Conservation (phyloP, 2,888 invertebrate genomes). For the Dicroscelio sp. region DNA sequence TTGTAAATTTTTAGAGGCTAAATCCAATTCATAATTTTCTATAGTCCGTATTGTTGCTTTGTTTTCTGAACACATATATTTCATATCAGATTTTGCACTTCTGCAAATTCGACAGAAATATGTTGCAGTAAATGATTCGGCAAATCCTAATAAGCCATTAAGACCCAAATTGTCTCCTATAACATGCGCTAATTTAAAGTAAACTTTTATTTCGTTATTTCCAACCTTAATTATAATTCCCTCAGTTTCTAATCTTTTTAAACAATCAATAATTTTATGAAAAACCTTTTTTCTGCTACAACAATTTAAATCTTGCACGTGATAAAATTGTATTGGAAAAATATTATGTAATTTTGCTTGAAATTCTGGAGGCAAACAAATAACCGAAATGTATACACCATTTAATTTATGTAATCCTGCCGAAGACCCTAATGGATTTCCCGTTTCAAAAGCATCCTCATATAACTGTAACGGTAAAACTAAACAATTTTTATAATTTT, state of each 20-base stretch:
- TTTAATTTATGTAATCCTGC: conserved; percentile 66
- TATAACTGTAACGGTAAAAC: conserved; percentile 43
- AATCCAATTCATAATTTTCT: conserved; percentile 10
- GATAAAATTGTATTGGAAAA: conserved; percentile 69
- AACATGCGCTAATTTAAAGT: conserved; percentile 69
- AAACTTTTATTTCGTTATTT: conserved; percentile 35
- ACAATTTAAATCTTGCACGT: conserved; percentile 58
- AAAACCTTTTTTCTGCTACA: conserved; percentile 40
- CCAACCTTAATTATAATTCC: conserved; percentile 60
- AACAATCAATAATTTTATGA: conserved; percentile 47
- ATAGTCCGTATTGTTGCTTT: background rate
- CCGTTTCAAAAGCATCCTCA: conserved; percentile 74
- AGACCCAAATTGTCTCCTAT: conserved; percentile 74
- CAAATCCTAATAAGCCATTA: conserved; percentile 68
- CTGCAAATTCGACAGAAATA: conserved; percentile 66
- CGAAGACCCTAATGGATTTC: conserved; percentile 59
- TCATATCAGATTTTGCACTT: background rate
- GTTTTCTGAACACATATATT: conserved; percentile 35
- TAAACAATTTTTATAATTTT: conserved; percentile 6
- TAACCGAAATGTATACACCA: conserved; percentile 46
- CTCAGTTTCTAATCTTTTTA: conserved; percentile 71
- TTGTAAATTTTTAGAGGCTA: background rate
- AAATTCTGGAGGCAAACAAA: conserved; percentile 65
- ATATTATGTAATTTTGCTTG: conserved; percentile 69
- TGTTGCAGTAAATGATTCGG: conserved; percentile 60